Conservation (phyloP, 2,888 invertebrate species). For the Brachypalpus laphriformis region DNA sequence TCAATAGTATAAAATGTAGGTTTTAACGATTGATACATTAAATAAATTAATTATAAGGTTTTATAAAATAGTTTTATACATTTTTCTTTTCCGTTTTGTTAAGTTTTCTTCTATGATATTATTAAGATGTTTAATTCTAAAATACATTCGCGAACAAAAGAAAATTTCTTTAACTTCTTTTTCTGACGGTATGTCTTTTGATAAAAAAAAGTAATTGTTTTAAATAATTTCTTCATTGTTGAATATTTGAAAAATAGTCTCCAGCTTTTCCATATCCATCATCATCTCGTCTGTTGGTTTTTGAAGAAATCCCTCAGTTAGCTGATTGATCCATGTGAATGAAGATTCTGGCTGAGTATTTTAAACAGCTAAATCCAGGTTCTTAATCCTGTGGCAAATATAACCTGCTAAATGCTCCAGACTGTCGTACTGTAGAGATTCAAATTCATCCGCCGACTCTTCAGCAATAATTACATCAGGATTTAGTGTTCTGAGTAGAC, state of each 20-base stretch:
- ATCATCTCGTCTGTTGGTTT: neutral
- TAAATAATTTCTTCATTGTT: neutral
- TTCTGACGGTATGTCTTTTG: neutral
- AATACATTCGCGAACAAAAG: no score
- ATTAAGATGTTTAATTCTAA: neutral
- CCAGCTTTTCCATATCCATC: neutral
- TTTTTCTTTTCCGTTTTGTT: neutral
- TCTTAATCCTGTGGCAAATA: neutral
- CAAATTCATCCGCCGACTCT: neutral
- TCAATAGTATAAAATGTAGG: no score
- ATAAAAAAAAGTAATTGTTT: neutral
- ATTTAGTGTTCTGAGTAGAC: neutral
- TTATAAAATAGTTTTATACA: neutral
- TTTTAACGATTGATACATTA: constrained; percentile 69
- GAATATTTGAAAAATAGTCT: neutral
- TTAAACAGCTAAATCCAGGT: neutral
- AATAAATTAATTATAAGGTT: neutral
- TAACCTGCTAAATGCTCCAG: neutral
- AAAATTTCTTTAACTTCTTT: neutral
- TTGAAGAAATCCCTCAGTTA: neutral
- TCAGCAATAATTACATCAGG: neutral
- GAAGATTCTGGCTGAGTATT: neutral
- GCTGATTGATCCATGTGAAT: neutral
- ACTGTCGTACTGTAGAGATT: neutral
- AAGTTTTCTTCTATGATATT: neutral